phyloP scores from a whole-genome alignment of 2,888 invertebrate genomes.

The Nymphalis polychloros region DNA sequence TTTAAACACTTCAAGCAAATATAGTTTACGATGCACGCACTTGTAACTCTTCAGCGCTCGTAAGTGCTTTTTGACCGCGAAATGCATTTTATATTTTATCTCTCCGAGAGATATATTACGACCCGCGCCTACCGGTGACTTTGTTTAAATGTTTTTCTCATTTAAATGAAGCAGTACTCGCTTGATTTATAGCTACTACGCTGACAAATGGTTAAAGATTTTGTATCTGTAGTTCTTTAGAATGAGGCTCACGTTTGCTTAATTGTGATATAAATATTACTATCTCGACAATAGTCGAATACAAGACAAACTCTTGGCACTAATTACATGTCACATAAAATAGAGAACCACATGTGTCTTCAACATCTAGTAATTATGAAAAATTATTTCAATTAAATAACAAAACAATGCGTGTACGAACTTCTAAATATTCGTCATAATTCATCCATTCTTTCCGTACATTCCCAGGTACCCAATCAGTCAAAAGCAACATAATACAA shows the following conservation, averaged over 20 bases:
- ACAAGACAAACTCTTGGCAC: not conserved
- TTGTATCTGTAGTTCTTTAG: conserved; percentile 29
- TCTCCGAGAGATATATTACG: conserved; percentile 39
- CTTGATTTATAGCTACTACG: conserved; percentile 39
- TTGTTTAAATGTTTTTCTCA: conserved; percentile 40
- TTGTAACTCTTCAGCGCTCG: conserved; percentile 31
- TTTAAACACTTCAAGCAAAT: conserved; percentile 23
- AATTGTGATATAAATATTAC: conserved; percentile 29
- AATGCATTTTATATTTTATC: conserved; percentile 40
- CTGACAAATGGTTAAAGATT: conserved; percentile 42
- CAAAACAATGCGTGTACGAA: not conserved
- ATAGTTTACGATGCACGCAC: conserved; percentile 31
- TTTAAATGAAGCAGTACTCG: conserved; percentile 40
- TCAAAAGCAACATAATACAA: conserved; percentile 30
- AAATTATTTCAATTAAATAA: not conserved
- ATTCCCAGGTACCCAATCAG: conserved; percentile 25
- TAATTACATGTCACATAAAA: conserved; percentile 12
- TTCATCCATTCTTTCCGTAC: not conserved
- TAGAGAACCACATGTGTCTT: not conserved
- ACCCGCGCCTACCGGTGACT: conserved; percentile 38
- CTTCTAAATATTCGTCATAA: not conserved
- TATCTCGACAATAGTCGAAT: conserved; percentile 26
- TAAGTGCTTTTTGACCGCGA: conserved; percentile 35
- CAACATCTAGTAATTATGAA: not conserved
- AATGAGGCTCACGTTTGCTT: conserved; percentile 26